phyloP scores from a whole-genome alignment of 2,113 vertebrate species.

The Herpailurus yagouaroundi region DNA sequence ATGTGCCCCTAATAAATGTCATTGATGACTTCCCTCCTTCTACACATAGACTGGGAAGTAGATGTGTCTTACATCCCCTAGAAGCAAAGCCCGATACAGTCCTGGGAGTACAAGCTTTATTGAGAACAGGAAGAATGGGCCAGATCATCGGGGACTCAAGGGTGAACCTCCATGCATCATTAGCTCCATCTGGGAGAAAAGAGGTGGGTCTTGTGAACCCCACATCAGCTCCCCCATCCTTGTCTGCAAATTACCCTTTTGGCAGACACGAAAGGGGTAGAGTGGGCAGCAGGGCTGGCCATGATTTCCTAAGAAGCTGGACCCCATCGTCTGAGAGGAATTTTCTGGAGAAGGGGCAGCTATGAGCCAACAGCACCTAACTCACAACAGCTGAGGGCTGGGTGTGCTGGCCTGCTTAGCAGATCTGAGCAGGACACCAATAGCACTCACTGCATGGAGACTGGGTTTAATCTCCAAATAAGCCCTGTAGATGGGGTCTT shows the following conservation, averaged over 20 bases:
- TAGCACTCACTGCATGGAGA: background rate
- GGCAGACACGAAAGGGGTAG: rapidly evolving
- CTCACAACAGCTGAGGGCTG: background rate
- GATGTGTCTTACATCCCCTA: background rate
- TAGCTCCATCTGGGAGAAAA: background rate
- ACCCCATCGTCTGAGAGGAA: background rate
- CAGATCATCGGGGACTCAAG: background rate
- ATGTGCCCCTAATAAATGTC: background rate
- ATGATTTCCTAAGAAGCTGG: background rate
- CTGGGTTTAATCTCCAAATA: background rate
- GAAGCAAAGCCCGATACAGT: background rate
- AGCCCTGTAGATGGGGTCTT: background rate
- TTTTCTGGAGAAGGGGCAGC: background rate
- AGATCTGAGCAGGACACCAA: background rate
- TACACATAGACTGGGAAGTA: background rate
- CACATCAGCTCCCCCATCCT: rapidly evolving
- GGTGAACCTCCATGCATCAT: background rate
- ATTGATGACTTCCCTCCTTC: background rate
- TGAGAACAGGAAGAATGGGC: background rate
- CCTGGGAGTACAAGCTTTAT: background rate
- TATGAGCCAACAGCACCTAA: background rate
- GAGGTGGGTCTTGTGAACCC: background rate
- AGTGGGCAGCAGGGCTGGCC: background rate
- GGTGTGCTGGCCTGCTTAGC: rapidly evolving
- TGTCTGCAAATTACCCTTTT: background rate